phyloP scores from a whole-genome alignment of 2,113 vertebrate species.

The Oncorhynchus nerka region DNA sequence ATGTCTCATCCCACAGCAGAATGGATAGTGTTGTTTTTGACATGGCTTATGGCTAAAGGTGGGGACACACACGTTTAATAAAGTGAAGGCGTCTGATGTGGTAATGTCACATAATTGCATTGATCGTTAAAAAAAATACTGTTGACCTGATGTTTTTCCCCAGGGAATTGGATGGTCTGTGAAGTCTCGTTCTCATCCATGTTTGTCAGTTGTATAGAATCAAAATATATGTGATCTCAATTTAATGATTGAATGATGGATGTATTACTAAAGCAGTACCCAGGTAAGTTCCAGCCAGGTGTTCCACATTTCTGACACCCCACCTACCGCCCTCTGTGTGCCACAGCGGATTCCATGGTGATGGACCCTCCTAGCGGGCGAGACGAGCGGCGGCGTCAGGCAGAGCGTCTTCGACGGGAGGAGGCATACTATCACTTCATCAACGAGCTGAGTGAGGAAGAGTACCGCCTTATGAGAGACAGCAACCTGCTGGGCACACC shows the following conservation, averaged over 20 bases:
- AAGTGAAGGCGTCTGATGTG: too few species aligned
- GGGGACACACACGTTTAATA: background rate
- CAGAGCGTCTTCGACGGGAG: conserved; percentile 91
- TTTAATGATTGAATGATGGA: background rate
- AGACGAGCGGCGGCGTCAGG: conserved; percentile 85
- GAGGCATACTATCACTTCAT: conserved; percentile 98
- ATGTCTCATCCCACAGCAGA: background rate
- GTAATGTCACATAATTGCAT: background rate
- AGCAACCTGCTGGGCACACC: conserved; percentile 91
- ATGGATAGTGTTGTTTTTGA: background rate
- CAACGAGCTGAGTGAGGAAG: conserved; percentile 90
- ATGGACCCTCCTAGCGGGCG: conserved; percentile 82
- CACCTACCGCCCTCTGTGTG: conserved; percentile 34
- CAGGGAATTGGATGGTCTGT: background rate
- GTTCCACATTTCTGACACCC: conserved; percentile 20
- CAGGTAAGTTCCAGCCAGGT: background rate
- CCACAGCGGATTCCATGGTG: conserved; percentile 69
- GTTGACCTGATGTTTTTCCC: background rate
- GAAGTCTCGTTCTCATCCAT: background rate
- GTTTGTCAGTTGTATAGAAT: background rate
- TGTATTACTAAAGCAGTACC: background rate
- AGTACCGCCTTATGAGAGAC: conserved; percentile 95
- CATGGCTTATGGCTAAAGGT: background rate
- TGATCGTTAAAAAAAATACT: background rate
- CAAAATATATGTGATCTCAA: background rate